Base-by-base conservation (phyloP, 2,113 vertebrate genomes). In the Grammomys surdaster region DNA sequence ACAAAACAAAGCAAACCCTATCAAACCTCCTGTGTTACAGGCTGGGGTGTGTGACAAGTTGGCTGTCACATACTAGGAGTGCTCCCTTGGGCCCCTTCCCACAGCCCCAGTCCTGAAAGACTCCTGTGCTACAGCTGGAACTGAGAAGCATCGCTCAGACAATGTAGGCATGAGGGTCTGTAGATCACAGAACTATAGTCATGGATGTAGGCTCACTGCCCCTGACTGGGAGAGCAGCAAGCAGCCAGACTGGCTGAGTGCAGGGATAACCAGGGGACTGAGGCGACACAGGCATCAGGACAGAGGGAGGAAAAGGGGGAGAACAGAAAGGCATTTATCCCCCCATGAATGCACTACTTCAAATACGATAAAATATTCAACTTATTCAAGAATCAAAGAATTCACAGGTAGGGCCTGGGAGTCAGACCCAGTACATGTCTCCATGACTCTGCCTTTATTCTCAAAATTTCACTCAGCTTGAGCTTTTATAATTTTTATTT, bases 381-480 rank as follows among this genome's bases (percentile, higher is more conserved):
- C 48, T 90, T 85, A 86, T 46, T 76, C 28, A 82, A 95, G 43
- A 92, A 85, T 46, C 56, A 24, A 93, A 91, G 77, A 58, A 65
- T 72, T 63, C 28, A 28, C 51, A 88, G 3, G 73, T 7, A 1
- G 31, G 51, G 36, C 56, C 58, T 31, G 69, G 36, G 88, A 80
- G 93, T 63, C 78, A 94, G 43, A 58, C 16, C 65, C 17, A 8
- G 73, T 26, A 5, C n/a, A 54, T 6, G 24, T 13, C 56, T 19
- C 58, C 33, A 58, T 0, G 19, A 56, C 70, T 94, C 58, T 86
- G 48, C n/a, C 60, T 70, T 40, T 31, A 12, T 33, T 93, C 54
- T 85, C 40, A 67, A 43, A 65, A 40, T 33, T 60, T 67, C 63
- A 67, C 43, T 67, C 43, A 33, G 43, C 65, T 36, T 46, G 40